Evolutionary conservation across 2,113 vertebrate genomes (phyloP).

Genomic region (Hyperopisus bebe): DNA sequence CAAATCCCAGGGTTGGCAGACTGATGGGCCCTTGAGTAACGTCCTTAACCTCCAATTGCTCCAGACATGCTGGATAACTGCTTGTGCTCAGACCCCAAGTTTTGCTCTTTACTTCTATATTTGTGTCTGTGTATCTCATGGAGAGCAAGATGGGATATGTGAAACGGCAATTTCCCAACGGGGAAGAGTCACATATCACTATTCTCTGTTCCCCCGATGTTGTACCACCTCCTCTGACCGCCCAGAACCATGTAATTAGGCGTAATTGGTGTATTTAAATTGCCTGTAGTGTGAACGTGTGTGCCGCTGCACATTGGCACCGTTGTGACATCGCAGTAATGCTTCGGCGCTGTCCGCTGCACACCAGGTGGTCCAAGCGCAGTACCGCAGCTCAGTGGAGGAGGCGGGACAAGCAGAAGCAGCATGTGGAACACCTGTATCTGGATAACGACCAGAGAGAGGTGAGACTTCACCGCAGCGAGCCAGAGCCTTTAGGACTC

Average conservation of each 20-base stretch:
- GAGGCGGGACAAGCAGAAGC: slow-evolving; percentile 87
- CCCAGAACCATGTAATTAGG: neutral
- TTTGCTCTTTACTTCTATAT: no score
- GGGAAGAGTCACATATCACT: neutral
- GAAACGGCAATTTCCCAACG: no score
- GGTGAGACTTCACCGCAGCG: slow-evolving; percentile 56
- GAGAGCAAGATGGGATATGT: no score
- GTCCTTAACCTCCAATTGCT: neutral
- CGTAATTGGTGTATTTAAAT: neutral
- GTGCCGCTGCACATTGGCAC: neutral
- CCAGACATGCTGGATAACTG: neutral
- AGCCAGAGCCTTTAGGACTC: neutral
- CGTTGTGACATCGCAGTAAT: slow-evolving; percentile 10
- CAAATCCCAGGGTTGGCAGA: neutral
- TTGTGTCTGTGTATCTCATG: no score
- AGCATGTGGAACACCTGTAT: slow-evolving; percentile 89
- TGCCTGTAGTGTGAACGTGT: neutral
- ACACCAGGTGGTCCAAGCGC: slow-evolving; percentile 84
- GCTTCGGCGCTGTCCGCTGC: neutral
- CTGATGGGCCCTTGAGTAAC: neutral
- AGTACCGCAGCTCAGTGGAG: slow-evolving; percentile 96
- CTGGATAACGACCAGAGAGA: slow-evolving; percentile 98
- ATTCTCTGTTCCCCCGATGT: neutral
- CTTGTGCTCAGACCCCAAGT: no score
- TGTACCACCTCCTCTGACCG: neutral